Conservation (phyloP, 2,113 vertebrate species). For the Ictalurus punctatus region DNA sequence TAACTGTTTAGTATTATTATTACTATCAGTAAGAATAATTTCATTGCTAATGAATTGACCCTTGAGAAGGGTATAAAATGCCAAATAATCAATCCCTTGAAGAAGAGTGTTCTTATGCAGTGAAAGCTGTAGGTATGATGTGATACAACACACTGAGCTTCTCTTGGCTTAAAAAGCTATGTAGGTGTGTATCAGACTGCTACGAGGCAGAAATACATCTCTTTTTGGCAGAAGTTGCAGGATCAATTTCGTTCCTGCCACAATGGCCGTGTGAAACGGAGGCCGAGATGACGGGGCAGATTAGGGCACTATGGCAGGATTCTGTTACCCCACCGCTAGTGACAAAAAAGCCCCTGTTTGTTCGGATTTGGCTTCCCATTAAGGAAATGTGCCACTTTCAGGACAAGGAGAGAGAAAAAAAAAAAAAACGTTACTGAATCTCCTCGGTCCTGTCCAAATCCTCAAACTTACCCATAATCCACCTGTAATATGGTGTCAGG, state of each 20-base stretch:
- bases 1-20: background rate
- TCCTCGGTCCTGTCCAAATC: constrained; percentile 55
- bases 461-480: constrained; percentile 70
- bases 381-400: constrained; percentile 44
- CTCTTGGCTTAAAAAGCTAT: background rate
- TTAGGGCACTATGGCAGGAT: constrained; percentile 60
- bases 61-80: background rate
- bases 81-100: too few relatives aligned
- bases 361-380: constrained; percentile 53
- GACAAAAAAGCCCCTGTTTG: constrained; percentile 64
- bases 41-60: background rate
- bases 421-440: constrained; percentile 46
- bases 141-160: background rate
- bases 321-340: constrained; percentile 54
- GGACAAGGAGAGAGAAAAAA: background rate
- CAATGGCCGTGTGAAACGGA: constrained; percentile 65
- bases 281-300: constrained; percentile 59
- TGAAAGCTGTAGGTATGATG: background rate
- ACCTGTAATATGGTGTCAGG: constrained; percentile 71
- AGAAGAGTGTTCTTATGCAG: background rate
- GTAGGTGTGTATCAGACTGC: constrained; percentile 9
- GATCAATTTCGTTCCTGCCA: constrained; percentile 62
- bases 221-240: constrained; percentile 22
- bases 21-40: background rate
- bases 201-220: constrained; percentile 22